Conservation (phyloP, 1,140 invertebrate genomes). For the Drosophila leontia region DNA sequence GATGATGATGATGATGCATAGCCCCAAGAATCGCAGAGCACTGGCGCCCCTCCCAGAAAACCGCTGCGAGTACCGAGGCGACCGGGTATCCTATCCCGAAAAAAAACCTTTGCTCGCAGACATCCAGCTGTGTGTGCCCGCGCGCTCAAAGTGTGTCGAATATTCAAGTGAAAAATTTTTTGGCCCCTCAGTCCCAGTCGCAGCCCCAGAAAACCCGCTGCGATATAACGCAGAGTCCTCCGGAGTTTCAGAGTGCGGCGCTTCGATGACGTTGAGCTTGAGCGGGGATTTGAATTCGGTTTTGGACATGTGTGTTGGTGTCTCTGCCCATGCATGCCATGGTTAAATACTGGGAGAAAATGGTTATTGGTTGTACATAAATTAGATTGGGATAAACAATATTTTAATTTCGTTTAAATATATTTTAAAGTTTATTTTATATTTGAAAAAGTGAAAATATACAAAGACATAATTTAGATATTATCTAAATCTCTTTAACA, state of each 20-base stretch:
- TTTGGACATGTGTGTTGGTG: slow-evolving; percentile 55
- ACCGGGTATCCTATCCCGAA: slow-evolving; percentile 50
- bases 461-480: too few species aligned
- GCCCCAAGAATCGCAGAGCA: slow-evolving; percentile 71
- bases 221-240: slow-evolving; percentile 39
- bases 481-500: not conserved
- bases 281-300: slow-evolving; percentile 31
- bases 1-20: slow-evolving; percentile 78
- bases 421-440: too few species aligned
- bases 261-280: slow-evolving; percentile 59
- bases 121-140: slow-evolving; percentile 66
- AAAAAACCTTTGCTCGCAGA: slow-evolving; percentile 50
- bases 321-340: slow-evolving; percentile 35
- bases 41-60: slow-evolving; percentile 69
- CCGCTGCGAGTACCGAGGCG: not conserved
- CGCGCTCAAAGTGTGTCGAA: slow-evolving; percentile 74
- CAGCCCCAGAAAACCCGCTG: slow-evolving; percentile 49
- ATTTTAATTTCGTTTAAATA: too few species aligned
- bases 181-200: slow-evolving; percentile 58
- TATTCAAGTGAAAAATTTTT: slow-evolving; percentile 79
- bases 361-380: too few species aligned
- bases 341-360: slow-evolving; percentile 1
- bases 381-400: too few species aligned
- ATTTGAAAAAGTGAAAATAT: too few species aligned
- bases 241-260: slow-evolving; percentile 65